Base-by-base conservation (phyloP, 2,113 vertebrate species). In the Microtus richardsoni region DNA sequence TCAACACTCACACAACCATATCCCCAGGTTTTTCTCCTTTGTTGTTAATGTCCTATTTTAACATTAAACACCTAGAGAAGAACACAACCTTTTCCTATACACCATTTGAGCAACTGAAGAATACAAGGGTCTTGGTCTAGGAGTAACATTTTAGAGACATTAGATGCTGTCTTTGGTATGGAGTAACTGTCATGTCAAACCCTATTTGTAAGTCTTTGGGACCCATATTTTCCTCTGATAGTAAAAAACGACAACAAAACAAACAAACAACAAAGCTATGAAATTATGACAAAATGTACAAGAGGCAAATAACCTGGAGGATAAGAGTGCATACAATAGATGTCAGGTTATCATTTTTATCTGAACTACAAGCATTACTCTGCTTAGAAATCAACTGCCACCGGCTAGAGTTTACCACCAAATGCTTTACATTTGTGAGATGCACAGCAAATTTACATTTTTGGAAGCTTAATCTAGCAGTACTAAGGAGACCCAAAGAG, bases 381-480 rank as follows among this genome's bases (percentile, higher is more conserved):
- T 94, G 39, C 83, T 96, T 85, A 85, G 68, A 93, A 86, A 73
- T 74, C 52, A 94, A 88, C 2, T 54, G 58, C 41, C 73, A 90
- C 0, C 79, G 54, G 54, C 80, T 36, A 83, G 2, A 39, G 41
- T 36, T 95, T 68, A 84, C 39, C 11, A 90, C 36, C 9, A 47
- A 79, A 92, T 71, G 39, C 85, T 87, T 94, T 82, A 66, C 7
- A 58, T 49, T 62, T 70, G 54, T 80, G 47, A 80, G 26, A 80
- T 26, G 26, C 7, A 88, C 16, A 88, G 58, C 52, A 68, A 88
- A 88, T 77, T 19, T 80, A 24, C n/a, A 88, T 66, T 85, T 93
- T 14, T 64, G 62, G 78, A 68, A 88, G 49, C 9, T 85, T 93
- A 95, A 26, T 82, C 22, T 14, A 8, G 14, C 10, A 88, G 64